These are phyloP conservation scores for Eupithecia pulchellata DNA, from an alignment of 2,888 invertebrate genomes.

Conservation along the genomic window DNA sequence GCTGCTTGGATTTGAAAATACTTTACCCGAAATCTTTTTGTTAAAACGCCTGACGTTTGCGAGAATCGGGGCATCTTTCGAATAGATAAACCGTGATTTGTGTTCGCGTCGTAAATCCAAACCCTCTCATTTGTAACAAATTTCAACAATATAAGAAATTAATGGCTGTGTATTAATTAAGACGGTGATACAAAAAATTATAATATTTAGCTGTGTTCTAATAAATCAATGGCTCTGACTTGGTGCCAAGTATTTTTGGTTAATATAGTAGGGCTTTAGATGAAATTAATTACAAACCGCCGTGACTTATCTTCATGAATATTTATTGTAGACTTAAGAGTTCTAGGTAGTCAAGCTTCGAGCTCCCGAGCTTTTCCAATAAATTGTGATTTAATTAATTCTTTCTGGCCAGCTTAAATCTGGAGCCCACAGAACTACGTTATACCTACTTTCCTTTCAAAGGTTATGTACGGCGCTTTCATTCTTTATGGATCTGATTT, in stretches of 20 bases:
- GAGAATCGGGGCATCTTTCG: constrained; percentile 21
- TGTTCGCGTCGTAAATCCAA: constrained; percentile 38
- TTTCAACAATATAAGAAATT: constrained; percentile 37
- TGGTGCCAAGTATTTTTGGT: constrained; percentile 28
- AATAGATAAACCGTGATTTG: constrained; percentile 40
- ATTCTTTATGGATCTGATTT: constrained; percentile 8
- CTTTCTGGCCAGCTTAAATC: constrained; percentile 1
- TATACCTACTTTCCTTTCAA: neutral
- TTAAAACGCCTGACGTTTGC: constrained; percentile 18
- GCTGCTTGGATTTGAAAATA: constrained; percentile 29
- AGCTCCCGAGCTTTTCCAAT: constrained; percentile 3
- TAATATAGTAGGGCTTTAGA: constrained; percentile 12
- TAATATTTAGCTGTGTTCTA: constrained; percentile 22
- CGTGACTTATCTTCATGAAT: constrained; percentile 14
- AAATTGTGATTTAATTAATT: constrained; percentile 13
- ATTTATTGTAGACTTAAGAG: neutral
- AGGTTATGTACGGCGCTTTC: neutral
- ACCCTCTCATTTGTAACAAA: constrained; percentile 34
- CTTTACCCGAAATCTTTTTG: constrained; percentile 23
- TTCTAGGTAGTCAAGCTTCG: neutral
- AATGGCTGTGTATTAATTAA: constrained; percentile 39
- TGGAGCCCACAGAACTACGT: neutral
- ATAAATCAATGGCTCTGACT: constrained; percentile 35
- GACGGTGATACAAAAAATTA: constrained; percentile 33
- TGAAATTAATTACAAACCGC: constrained; percentile 18